Base-by-base conservation (phyloP, 2,888 invertebrate genomes). In the Rhagophthalmus giganteus region DNA sequence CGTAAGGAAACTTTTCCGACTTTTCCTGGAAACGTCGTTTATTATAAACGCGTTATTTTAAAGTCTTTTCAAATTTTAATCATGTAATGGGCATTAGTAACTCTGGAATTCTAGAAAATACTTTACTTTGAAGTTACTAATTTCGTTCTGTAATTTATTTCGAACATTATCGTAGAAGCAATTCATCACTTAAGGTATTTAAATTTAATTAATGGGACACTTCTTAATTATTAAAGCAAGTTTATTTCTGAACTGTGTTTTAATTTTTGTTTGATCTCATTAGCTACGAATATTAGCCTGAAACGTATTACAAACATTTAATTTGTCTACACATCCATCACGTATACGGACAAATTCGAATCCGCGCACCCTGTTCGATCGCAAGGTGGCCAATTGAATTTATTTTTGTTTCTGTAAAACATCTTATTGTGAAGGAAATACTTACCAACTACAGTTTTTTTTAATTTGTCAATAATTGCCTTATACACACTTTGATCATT, bases 61-160 rank as follows among this genome's bases (percentile, higher is more conserved):
- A 26, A 30, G 10, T 9, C 9, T 28, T 37, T 25, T 38, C 6
- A 26, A 12, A 37, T 37, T 37, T 37, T 37, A 37, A 37, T 39
- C 16, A 30, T 28, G 15, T 39, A 39, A 39, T 38, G 28, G 28
- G n/a, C 20, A 5, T 20, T 7, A 20, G 20, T 20, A 20, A 7
- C 37, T 2, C 1, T 28, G 7, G 7, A 20, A 20, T 3, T 20
- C 7, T 20, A 20, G 20, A 20, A 20, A 20, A 20, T 5, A 5
- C 3, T 20, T 20, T 7, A 20, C 20, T 20, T n/a, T n/a, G n/a
- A 20, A 20, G 20, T 20, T 20, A 32, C 9, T 9, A 32, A 9
- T 13, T 32, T 32, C 14, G 14, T 32, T 15, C 14, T 20, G 20
- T 20, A 20, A 5, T 20, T 20, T 20, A 3, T 20, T 20, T 7